Conservation (phyloP, 2,797 vertebrate genomes). For the Acanthurus leucopareius region DNA sequence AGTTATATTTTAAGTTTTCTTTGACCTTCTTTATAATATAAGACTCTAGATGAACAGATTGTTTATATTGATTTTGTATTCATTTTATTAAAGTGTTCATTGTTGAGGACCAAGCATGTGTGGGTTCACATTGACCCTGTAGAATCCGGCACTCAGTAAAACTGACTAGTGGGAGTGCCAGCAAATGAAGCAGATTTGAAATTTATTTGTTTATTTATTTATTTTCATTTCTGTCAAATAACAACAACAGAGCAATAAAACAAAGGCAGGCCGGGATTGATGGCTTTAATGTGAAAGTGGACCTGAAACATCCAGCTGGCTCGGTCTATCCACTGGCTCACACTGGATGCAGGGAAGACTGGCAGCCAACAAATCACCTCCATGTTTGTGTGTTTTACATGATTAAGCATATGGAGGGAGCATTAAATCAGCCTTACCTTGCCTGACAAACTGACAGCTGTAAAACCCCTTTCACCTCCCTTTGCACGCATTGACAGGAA, state of each 20-base stretch:
- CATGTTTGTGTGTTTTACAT: constrained; percentile 76
- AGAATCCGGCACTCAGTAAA: constrained; percentile 10
- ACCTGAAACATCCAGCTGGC: constrained; percentile 64
- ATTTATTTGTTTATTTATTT: not conserved
- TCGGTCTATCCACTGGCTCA: constrained; percentile 65
- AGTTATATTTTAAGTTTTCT: not conserved
- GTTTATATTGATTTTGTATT: constrained; percentile 12
- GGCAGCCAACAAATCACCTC: constrained; percentile 76
- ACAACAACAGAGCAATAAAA: constrained; percentile 51
- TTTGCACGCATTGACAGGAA: constrained; percentile 26
- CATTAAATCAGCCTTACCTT: constrained; percentile 68
- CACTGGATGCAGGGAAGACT: constrained; percentile 60
- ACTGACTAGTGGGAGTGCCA: not conserved
- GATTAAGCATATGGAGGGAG: constrained; percentile 72
- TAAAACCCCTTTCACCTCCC: constrained; percentile 39
- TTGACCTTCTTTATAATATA: not conserved
- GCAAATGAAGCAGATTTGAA: constrained; percentile 37
- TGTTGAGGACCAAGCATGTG: constrained; percentile 7
- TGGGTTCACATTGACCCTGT: constrained; percentile 25
- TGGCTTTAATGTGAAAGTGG: constrained; percentile 63
- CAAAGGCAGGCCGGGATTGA: constrained; percentile 62
- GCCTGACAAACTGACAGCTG: constrained; percentile 63
- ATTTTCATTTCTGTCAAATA: constrained; percentile 13
- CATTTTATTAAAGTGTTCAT: constrained; percentile 42
- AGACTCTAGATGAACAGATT: not conserved